Percentiles rank a stretch among this genome's conserved stretches.
phyloP scores from a whole-genome alignment of 1,140 invertebrate genomes.

The Xylocopa sonorina region DNA sequence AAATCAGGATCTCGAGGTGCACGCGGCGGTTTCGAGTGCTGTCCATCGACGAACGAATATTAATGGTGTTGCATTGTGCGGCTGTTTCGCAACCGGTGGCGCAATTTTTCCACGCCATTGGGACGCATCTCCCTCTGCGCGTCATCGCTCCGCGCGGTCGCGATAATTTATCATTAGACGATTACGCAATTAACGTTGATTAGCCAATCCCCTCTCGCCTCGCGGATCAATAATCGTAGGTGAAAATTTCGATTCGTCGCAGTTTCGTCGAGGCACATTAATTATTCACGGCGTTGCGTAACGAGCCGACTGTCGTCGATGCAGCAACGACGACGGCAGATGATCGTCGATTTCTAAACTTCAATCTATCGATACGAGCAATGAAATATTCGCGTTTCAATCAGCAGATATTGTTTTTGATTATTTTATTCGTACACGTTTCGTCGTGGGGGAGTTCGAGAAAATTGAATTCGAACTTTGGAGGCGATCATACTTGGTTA shows the following conservation, averaged over 20 bases:
- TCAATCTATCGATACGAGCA: constrained; percentile 1
- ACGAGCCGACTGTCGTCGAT: constrained; percentile 41
- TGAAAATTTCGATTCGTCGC: constrained; percentile 44
- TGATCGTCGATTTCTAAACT: neutral
- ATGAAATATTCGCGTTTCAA: neutral
- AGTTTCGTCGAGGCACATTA: constrained; percentile 45
- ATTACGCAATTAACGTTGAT: constrained; percentile 65
- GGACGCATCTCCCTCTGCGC: constrained; percentile 22
- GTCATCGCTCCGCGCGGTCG: constrained; percentile 22
- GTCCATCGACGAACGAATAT: constrained; percentile 34
- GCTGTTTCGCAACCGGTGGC: constrained; percentile 24
- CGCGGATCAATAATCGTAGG: neutral
- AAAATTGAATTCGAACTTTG: neutral
- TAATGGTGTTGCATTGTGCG: constrained; percentile 16
- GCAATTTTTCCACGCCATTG: constrained; percentile 33
- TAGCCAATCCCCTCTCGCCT: constrained; percentile 28
- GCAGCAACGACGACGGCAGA: neutral
- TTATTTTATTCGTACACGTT: neutral
- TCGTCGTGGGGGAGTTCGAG: neutral
- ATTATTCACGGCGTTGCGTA: constrained; percentile 51
- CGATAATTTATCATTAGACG: constrained; percentile 66
- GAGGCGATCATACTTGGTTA: too few species aligned
- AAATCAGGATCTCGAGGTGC: neutral
- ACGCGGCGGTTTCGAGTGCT: neutral
- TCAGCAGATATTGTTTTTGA: neutral